phyloP scores from a whole-genome alignment of 2,797 vertebrate genomes.

The Microctenopoma steveboyesi region DNA sequence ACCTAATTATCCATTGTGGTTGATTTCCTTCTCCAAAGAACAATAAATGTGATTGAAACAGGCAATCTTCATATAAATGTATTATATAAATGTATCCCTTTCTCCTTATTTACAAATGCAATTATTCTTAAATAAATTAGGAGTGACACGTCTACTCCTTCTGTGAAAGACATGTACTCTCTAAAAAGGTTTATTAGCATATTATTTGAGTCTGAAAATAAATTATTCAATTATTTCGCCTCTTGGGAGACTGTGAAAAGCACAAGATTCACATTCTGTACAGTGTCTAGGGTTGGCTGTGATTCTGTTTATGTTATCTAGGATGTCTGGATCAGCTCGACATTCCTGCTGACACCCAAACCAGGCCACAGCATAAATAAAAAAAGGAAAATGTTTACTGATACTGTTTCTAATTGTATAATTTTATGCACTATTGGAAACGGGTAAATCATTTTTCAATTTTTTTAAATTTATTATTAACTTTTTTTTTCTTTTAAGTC shows the following conservation, averaged over 20 bases:
- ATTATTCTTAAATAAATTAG: slow-evolving; percentile 14
- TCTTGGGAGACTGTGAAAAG: not conserved
- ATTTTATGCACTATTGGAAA: no score
- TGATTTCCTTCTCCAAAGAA: slow-evolving; percentile 4
- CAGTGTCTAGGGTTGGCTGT: not conserved
- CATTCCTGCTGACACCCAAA: not conserved
- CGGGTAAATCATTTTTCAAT: no score
- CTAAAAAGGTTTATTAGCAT: not conserved
- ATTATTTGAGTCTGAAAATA: slow-evolving; percentile 2
- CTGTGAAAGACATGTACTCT: not conserved
- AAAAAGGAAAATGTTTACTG: no score
- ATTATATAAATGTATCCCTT: slow-evolving; percentile 10
- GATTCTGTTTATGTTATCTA: slow-evolving; percentile 1
- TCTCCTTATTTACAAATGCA: slow-evolving; percentile 13
- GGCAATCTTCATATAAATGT: slow-evolving; percentile 9
- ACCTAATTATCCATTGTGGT: not conserved
- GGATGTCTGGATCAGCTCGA: not conserved
- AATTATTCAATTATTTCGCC: not conserved
- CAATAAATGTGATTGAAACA: slow-evolving; percentile 7
- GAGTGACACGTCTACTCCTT: no score
- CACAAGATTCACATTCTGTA: not conserved
- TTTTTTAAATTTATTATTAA: no score
- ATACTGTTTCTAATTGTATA: no score
- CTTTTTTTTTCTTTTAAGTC: no score
- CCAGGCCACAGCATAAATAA: not conserved